These are phyloP conservation scores for Thaumatotibia leucotreta DNA, from an alignment of 1,140 invertebrate species.

Conservation along the genomic window DNA sequence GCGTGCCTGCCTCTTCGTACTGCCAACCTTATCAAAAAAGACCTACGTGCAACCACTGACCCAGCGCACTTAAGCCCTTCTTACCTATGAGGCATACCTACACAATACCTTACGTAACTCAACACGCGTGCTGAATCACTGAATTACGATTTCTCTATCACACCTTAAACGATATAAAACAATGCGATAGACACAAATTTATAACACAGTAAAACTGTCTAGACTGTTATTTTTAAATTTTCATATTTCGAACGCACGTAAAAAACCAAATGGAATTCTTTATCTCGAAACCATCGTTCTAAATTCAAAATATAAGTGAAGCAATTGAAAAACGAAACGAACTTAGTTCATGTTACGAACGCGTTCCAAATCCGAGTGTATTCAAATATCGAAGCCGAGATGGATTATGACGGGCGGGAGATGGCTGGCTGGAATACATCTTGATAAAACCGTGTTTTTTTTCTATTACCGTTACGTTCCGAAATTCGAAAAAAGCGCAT, in stretches of 20 bases:
- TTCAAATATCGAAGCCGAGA: conserved; percentile 67
- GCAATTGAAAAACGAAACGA: conserved; percentile 73
- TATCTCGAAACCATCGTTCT: conserved; percentile 60
- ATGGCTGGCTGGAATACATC: conserved; percentile 45
- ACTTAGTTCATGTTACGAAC: conserved; percentile 64
- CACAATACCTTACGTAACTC: conserved; percentile 48
- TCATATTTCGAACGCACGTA: conserved; percentile 40
- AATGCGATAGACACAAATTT: conserved; percentile 36
- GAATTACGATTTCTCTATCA: conserved; percentile 48
- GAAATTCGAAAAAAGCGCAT: conserved; percentile 18
- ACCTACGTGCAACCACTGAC: neutral
- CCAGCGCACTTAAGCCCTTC: neutral
- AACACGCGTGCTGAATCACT: conserved; percentile 40
- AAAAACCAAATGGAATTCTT: conserved; percentile 44
- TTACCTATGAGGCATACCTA: conserved; percentile 20
- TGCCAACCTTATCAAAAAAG: neutral
- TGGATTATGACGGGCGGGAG: conserved; percentile 60
- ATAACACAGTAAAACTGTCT: conserved; percentile 39
- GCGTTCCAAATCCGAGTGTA: conserved; percentile 68
- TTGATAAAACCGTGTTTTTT: conserved; percentile 34
- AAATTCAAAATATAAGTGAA: conserved; percentile 73
- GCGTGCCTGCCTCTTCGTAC: conserved; percentile 27
- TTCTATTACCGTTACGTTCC: conserved; percentile 19
- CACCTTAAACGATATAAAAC: conserved; percentile 37
- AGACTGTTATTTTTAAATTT: conserved; percentile 26